Evolutionary conservation across 2,113 vertebrate species (phyloP).

Genomic region (Mellivora capensis): DNA sequence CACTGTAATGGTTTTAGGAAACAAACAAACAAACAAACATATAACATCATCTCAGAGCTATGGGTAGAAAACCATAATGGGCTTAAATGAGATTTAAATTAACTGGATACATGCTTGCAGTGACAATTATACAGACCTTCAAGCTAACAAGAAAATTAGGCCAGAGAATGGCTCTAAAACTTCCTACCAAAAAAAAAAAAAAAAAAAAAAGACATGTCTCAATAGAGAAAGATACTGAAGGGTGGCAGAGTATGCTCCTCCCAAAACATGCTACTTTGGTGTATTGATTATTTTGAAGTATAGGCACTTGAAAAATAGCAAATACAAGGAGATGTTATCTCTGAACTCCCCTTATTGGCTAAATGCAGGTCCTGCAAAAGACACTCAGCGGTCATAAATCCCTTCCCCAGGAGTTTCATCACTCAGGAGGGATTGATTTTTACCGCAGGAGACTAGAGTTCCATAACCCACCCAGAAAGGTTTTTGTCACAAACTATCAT

Average conservation of each 20-base stretch:
- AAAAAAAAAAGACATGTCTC: neutral
- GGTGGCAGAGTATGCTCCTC: neutral
- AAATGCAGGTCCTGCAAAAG: neutral
- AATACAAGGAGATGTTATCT: neutral
- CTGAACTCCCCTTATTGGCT: neutral
- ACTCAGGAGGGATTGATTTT: neutral
- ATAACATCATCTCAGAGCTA: conserved; percentile 14
- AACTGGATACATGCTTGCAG: conserved; percentile 56
- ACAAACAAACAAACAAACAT: conserved; percentile 11
- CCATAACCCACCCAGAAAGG: neutral
- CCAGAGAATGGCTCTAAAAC: conserved; percentile 8
- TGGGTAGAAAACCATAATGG: conserved; percentile 61
- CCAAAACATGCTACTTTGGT: neutral
- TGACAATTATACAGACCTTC: conserved; percentile 59
- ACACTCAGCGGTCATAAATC: neutral
- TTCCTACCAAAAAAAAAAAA: neutral
- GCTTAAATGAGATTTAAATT: conserved; percentile 71
- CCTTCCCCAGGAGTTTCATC: neutral
- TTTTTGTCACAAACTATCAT: neutral
- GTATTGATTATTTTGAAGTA: neutral
- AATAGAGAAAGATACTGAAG: neutral
- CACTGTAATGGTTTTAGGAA: neutral
- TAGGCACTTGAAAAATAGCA: neutral
- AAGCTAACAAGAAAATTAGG: conserved; percentile 56
- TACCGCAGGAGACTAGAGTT: neutral